Evolutionary conservation across 2,797 vertebrate species (phyloP).

Genomic region (Lutjanus campechanus): DNA sequence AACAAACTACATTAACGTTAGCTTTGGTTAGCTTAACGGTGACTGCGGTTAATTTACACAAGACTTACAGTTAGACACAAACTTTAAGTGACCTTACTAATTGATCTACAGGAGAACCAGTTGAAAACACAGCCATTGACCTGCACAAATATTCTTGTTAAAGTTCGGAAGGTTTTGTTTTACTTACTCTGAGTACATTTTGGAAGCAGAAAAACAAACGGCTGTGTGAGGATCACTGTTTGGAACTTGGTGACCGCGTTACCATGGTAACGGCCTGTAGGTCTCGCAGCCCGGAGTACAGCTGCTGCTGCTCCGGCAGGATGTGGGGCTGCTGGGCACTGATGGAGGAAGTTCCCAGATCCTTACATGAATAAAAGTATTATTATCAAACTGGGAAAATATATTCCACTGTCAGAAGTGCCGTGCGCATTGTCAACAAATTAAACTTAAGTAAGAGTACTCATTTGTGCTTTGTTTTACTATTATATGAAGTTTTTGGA

Average conservation of each 20-base stretch:
- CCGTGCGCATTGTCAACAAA: too few relatives aligned
- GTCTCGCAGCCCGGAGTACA: background rate
- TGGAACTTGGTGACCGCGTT: conserved; percentile 53
- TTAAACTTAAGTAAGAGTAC: too few relatives aligned
- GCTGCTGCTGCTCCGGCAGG: conserved; percentile 5
- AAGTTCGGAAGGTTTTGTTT: background rate
- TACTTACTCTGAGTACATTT: conserved; percentile 70
- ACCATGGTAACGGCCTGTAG: conserved; percentile 62
- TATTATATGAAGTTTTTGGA: too few relatives aligned
- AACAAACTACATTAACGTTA: background rate
- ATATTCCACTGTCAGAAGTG: too few relatives aligned
- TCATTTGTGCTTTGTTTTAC: too few relatives aligned
- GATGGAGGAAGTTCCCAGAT: too few relatives aligned
- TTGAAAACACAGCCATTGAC: background rate
- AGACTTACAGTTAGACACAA: background rate
- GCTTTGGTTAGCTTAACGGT: background rate
- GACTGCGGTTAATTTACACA: background rate
- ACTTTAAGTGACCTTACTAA: background rate
- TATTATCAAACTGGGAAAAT: too few relatives aligned
- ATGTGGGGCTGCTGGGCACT: too few relatives aligned
- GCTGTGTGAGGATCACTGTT: conserved; percentile 45
- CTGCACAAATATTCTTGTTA: background rate
- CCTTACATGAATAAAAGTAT: too few relatives aligned
- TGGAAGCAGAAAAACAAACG: conserved; percentile 1
- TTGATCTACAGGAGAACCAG: background rate